Evolutionary conservation across 2,797 vertebrate species (phyloP), one percentile per base, ranked within the genome.

Genomic region (Trematomus bernacchii): DNA sequence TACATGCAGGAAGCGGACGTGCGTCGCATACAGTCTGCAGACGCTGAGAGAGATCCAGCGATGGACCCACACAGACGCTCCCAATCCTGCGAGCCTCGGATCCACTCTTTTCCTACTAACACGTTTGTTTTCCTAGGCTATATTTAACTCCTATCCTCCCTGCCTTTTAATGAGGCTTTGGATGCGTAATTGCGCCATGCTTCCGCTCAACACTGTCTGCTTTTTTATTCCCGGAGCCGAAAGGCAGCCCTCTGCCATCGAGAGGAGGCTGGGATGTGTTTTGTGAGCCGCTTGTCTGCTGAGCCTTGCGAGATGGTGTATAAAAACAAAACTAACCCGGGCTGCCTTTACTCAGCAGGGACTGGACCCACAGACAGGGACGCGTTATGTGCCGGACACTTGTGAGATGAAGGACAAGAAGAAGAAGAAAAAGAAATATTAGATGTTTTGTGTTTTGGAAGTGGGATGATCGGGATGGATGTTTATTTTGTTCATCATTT

Each of bases 391-490:
- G 11, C 64, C 73, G 76, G 59, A 83, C 80, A 67, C 79, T 40
- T 67, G 64, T 87, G 88, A 89, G 78, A 92, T 89, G 91, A 91
- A 85, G 88, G 92, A 91, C 72, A 84, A 78, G 55, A 89, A 88
- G 58, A 89, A 88, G 79, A 91, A 83, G 70, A 77, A 55, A 55
- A 77, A 77, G 74, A 85, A 83, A 83, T 48, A n/a, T 27, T 50
- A 57, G 76, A 77, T 73, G 79, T 13, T 16, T 43, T 51, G 27
- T 68, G 76, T 55, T 37, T 13, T 60, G 47, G 33, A 37, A 27
- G 64, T 27, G 63, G 77, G 64, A 76, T 79, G 65, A n/a, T 67
- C 55, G 57, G 77, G 80, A 85, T 80, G 79, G 69, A 19, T 4
- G 82, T 2, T 71, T 68, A 73, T 37, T 27, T 37, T 37, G 33